Percentiles rank a stretch among this genome's conserved stretches.
phyloP scores from a whole-genome alignment of 1,140 invertebrate genomes.

The Caerostris darwini region DNA sequence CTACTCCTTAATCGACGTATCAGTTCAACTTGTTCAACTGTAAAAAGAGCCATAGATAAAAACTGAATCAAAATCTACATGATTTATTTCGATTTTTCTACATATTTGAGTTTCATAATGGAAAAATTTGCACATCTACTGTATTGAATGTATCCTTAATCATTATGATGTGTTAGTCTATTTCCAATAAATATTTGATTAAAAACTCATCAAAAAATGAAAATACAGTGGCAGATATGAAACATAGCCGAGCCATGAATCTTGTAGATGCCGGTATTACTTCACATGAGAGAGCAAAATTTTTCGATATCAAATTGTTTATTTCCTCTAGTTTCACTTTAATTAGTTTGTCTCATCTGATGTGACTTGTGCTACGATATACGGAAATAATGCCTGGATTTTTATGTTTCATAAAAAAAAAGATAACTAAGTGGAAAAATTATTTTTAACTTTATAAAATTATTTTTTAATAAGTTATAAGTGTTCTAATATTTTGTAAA shows the following conservation, averaged over 20 bases:
- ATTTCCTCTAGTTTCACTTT: conserved; percentile 54
- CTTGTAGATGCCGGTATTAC: conserved; percentile 2
- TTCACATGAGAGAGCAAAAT: conserved; percentile 40
- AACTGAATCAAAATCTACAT: conserved; percentile 53
- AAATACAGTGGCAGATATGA: neutral
- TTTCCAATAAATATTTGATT: neutral
- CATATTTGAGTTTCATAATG: conserved; percentile 20
- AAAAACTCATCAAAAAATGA: neutral
- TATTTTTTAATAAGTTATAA: too few species aligned
- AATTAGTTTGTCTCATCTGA: conserved; percentile 16
- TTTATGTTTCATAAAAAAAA: too few species aligned
- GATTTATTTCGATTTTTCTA: conserved; percentile 55
- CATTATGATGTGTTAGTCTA: neutral
- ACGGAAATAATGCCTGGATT: neutral
- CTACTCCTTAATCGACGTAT: conserved; percentile 82
- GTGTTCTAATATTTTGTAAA: too few species aligned
- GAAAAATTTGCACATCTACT: conserved; percentile 19
- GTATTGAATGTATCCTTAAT: conserved; percentile 6
- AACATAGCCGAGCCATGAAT: neutral
- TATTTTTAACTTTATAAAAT: too few species aligned
- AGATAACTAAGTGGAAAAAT: too few species aligned
- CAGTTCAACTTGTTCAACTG: conserved; percentile 82
- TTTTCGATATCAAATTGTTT: conserved; percentile 61
- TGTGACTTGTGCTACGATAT: conserved; percentile 27
- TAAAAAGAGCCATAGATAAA: conserved; percentile 80